These are phyloP conservation scores for Cryptophagus acutangulus DNA, from an alignment of 2,888 invertebrate genomes.

Conservation along the genomic window DNA sequence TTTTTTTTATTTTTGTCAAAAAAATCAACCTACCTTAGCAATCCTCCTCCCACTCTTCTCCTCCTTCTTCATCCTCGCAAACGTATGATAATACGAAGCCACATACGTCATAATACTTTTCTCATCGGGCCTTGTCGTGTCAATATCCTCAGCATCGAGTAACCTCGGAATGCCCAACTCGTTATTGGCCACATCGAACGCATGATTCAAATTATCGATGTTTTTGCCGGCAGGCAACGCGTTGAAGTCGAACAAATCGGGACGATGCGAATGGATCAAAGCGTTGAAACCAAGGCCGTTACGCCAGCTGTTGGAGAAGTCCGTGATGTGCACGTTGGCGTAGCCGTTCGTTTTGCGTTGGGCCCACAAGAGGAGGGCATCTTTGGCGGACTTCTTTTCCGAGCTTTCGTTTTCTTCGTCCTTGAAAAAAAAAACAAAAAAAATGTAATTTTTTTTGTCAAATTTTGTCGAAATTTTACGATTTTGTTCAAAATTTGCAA, in stretches of 20 bases:
- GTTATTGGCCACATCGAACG: conserved; percentile 90
- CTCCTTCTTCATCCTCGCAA: conserved; percentile 98
- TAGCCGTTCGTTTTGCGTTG: conserved; percentile 97
- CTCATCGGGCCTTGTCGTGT: conserved; percentile 91
- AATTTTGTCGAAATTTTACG: too few species aligned
- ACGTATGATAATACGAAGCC: conserved; percentile 98
- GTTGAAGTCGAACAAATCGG: conserved; percentile 88
- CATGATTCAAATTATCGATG: conserved; percentile 95
- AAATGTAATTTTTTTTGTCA: too few species aligned
- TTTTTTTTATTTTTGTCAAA: too few species aligned
- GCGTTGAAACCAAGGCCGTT: conserved; percentile 97
- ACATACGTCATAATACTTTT: conserved; percentile 99
- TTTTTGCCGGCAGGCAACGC: conserved; percentile 74
- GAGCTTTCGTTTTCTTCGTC: conserved; percentile 94
- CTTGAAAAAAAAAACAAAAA: too few species aligned
- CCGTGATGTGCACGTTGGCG: conserved; percentile 80
- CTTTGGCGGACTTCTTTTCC: conserved; percentile 98
- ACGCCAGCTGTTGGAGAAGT: conserved; percentile 92
- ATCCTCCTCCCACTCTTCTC: conserved; percentile 96
- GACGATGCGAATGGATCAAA: conserved; percentile 94
- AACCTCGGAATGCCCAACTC: conserved; percentile 90
- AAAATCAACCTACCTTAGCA: conserved; percentile 72
- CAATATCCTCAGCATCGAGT: conserved; percentile 94
- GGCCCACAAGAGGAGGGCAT: conserved; percentile 96
- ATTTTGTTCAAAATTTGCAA: too few species aligned